Evolutionary conservation across 2,888 invertebrate species (phyloP), one percentile per base, ranked within the genome.

Genomic region (Synanthedon myopaeformis): DNA sequence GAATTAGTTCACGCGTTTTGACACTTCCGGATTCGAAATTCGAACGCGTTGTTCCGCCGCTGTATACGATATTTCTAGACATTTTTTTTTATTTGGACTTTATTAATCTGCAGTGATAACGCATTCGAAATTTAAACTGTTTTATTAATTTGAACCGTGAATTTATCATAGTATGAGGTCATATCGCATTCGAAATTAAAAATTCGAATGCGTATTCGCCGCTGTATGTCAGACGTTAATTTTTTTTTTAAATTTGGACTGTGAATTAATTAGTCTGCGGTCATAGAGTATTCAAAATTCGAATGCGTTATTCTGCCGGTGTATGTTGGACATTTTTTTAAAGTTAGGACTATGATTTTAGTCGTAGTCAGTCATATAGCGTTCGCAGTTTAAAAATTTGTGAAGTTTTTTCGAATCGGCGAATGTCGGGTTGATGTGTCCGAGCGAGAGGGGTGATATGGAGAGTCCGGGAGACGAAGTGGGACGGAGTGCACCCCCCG

Each of bases 401-500:
- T 81, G 77, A 76, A 79, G 76, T 79, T 82, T 74, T 72, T 66
- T 10, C 35, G 70, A 76, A 69, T 81, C 81, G 76, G 78, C 77
- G 81, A 76, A 76, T 76, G 73, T 69, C 58, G 66, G 70, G 74
- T 76, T 84, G 76, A 86, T 86, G 86, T 86, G 86, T 82, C 79
- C 72, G 74, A 82, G 81, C 73, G 85, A 82, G 76, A 80, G 74
- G 75, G 78, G 71, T 57, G 76, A 74, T 63, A 87, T 86, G 86
- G 86, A 87, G 74, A 83, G 84, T 62, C 78, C 84, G 72, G 81
- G 82, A 55, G 86, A 84, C 79, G 87, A 88, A 74, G 72, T 81
- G 78, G 86, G 82, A 76, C 81, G 86, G 69, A 74, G 64, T 57
- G 75, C 75, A 70, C 76, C 79, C 69, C 73, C 80, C 67, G 76